These are phyloP conservation scores for Eulemur albifrons DNA, from an alignment of 2,797 vertebrate genomes.

Conservation along the genomic window DNA sequence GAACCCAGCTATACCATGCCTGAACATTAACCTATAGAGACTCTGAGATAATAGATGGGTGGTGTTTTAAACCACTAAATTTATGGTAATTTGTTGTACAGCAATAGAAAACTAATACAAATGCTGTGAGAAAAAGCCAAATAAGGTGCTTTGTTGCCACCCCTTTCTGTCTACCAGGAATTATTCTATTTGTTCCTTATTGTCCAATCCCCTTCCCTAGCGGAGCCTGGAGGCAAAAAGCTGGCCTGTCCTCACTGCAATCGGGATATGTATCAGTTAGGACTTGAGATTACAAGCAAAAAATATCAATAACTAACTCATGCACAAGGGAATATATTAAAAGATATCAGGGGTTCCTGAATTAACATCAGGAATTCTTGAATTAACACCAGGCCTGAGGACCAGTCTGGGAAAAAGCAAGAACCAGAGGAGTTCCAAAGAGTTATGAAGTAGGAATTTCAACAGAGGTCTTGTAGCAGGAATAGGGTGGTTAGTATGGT, in stretches of 20 bases:
- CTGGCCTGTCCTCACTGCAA: background rate
- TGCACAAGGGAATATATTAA: background rate
- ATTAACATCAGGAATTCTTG: background rate
- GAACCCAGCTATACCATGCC: background rate
- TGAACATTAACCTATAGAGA: background rate
- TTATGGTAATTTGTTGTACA: background rate
- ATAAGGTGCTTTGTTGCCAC: background rate
- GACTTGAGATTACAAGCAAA: background rate
- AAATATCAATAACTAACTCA: background rate
- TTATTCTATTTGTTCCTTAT: background rate
- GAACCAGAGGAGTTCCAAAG: background rate
- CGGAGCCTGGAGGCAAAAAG: background rate
- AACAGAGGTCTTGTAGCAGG: background rate
- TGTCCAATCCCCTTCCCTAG: background rate
- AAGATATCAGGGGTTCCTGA: background rate
- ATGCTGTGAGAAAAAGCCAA: background rate
- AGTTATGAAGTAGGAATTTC: background rate
- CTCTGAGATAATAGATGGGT: background rate
- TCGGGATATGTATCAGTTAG: background rate
- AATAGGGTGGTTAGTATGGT: background rate
- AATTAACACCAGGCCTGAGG: background rate
- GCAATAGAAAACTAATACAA: slow-evolving; percentile 1
- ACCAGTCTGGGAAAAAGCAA: background rate
- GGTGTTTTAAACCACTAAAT: background rate
- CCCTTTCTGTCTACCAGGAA: background rate